Conservation (phyloP, 2,888 invertebrate species). For the Oeneis ivallda region DNA sequence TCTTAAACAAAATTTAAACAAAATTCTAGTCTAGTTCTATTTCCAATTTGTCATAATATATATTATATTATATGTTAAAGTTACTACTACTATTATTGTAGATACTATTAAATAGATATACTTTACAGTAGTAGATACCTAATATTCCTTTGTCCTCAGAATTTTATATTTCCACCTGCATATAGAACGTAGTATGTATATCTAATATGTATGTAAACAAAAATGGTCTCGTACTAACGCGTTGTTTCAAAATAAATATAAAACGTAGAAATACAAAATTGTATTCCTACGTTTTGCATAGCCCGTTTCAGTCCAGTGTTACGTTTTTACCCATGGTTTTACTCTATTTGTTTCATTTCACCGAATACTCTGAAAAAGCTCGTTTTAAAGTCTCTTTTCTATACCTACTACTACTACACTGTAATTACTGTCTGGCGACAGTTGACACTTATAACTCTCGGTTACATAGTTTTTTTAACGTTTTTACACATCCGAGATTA, state of each 20-base stretch:
- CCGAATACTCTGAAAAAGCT: background rate
- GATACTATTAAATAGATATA: too few relatives aligned
- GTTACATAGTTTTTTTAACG: background rate
- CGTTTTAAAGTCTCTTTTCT: conserved; percentile 3
- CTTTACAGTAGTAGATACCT: too few relatives aligned
- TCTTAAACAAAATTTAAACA: too few relatives aligned
- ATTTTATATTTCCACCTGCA: too few relatives aligned
- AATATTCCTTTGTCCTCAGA: too few relatives aligned
- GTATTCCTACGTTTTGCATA: background rate
- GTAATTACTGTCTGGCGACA: background rate
- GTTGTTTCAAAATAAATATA: background rate
- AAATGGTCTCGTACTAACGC: background rate
- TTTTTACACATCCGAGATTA: background rate
- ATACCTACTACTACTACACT: too few relatives aligned
- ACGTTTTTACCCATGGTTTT: too few relatives aligned
- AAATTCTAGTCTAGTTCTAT: too few relatives aligned
- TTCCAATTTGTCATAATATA: too few relatives aligned
- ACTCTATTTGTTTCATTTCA: conserved; percentile 8
- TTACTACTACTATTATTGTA: too few relatives aligned
- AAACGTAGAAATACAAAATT: background rate
- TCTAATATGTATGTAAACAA: background rate
- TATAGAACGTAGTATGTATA: background rate
- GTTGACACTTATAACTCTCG: background rate
- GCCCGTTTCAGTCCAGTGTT: background rate
- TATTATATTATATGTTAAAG: too few relatives aligned